Evolutionary conservation across 2,113 vertebrate genomes (phyloP).

Genomic region (Scytalopus superciliaris): DNA sequence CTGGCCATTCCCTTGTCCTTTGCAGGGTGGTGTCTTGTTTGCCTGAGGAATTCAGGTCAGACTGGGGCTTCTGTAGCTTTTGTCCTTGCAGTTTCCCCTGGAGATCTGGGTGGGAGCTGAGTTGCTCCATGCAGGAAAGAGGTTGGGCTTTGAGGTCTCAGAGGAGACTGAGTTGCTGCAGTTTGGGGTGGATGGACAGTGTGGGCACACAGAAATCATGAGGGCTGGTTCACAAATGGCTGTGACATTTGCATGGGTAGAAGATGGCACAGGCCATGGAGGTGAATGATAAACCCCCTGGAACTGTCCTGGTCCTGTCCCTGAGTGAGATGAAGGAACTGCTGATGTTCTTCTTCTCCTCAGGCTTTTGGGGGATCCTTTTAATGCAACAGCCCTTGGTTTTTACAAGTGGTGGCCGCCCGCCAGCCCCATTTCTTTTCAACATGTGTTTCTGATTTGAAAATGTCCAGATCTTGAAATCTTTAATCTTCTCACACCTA

Average conservation of each 20-base stretch:
- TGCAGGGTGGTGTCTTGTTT: background rate
- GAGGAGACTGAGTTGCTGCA: background rate
- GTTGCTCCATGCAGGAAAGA: background rate
- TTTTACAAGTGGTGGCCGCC: constrained; percentile 41
- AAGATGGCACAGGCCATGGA: background rate
- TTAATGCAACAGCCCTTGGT: background rate
- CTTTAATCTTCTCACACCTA: constrained; percentile 71
- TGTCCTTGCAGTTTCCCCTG: background rate
- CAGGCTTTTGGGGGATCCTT: background rate
- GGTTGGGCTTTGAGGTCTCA: background rate
- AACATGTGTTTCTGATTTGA: constrained; percentile 68
- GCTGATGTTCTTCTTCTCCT: constrained; percentile 7
- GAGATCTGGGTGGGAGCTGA: background rate
- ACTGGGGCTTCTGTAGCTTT: background rate
- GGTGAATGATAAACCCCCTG: background rate
- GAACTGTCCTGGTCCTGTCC: background rate
- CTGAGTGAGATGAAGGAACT: background rate
- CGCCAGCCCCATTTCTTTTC: constrained; percentile 49
- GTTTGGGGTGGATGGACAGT: background rate
- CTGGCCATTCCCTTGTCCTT: background rate
- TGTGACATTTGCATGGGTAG: background rate
- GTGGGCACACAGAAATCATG: background rate
- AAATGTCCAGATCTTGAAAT: constrained; percentile 65
- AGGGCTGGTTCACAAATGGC: background rate
- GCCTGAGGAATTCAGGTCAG: background rate